These are phyloP conservation scores for Grammomys surdaster DNA, from an alignment of 2,113 vertebrate species.

Conservation along the genomic window DNA sequence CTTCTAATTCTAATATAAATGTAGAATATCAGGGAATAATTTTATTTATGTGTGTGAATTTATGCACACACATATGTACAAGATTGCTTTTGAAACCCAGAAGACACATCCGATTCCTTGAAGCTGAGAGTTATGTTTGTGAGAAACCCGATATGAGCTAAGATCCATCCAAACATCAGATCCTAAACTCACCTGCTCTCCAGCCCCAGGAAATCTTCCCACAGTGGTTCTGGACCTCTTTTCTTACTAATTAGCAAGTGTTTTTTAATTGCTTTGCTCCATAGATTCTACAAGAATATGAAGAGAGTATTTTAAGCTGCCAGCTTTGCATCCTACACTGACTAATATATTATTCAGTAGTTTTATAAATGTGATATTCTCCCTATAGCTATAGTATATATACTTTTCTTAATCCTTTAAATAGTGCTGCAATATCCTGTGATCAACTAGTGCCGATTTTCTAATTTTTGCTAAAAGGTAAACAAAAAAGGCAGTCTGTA, in stretches of 20 bases:
- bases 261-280: slow-evolving; percentile 65
- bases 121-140: neutral
- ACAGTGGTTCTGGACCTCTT: slow-evolving; percentile 35
- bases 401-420: slow-evolving; percentile 70
- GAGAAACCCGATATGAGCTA: neutral
- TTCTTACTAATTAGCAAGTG: slow-evolving; percentile 63
- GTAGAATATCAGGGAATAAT: neutral
- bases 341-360: slow-evolving; percentile 77
- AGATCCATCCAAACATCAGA: neutral
- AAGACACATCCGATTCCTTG: neutral
- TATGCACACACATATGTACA: neutral
- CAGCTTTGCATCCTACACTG: slow-evolving; percentile 39
- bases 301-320: slow-evolving; percentile 68
- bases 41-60: neutral
- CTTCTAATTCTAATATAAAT: slow-evolving; percentile 48
- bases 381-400: slow-evolving; percentile 51
- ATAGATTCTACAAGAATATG: slow-evolving; percentile 61
- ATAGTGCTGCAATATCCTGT: slow-evolving; percentile 62
- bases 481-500: slow-evolving; percentile 30
- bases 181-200: neutral
- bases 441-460: slow-evolving; percentile 59
- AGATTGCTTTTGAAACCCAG: neutral
- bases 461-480: slow-evolving; percentile 71
- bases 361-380: slow-evolving; percentile 71
- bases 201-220: neutral